Evolutionary conservation across 2,888 invertebrate genomes (phyloP).

Genomic region (Scaptomyza flava): DNA sequence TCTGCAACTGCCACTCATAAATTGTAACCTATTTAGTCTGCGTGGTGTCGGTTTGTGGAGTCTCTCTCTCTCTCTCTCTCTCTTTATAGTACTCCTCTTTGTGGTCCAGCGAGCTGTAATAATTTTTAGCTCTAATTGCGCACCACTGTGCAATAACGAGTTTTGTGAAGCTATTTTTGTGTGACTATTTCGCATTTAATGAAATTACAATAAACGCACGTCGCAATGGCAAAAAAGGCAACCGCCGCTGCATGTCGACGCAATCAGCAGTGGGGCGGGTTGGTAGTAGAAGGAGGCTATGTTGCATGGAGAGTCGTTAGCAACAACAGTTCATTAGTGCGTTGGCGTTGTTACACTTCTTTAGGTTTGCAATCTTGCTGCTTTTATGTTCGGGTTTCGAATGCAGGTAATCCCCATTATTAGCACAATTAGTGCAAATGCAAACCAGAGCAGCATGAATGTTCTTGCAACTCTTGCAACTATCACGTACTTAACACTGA

Average conservation of each 20-base stretch:
- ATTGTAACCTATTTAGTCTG: conserved; percentile 74
- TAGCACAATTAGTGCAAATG: conserved; percentile 72
- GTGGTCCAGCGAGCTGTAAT: conserved; percentile 28
- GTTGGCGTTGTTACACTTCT: conserved; percentile 59
- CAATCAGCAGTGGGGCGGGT: conserved; percentile 38
- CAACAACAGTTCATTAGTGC: conserved; percentile 71
- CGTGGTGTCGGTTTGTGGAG: conserved; percentile 13
- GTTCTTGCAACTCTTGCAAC: conserved; percentile 21
- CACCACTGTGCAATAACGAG: conserved; percentile 54
- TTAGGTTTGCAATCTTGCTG: conserved; percentile 23
- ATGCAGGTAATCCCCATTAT: conserved; percentile 73
- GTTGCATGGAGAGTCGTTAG: conserved; percentile 46
- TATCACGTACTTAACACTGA: conserved; percentile 72
- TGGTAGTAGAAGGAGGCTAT: conserved; percentile 1
- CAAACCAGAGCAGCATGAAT: conserved; percentile 23
- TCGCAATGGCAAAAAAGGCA: conserved; percentile 43
- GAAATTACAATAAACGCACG: conserved; percentile 78
- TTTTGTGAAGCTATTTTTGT: conserved; percentile 52
- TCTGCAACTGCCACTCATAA: conserved; percentile 66
- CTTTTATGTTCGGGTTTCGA: conserved; percentile 19
- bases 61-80: neutral
- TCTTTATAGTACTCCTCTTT: neutral
- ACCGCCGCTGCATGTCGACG: conserved; percentile 44
- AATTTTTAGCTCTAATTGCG: conserved; percentile 73
- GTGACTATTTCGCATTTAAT: conserved; percentile 76